Evolutionary conservation across 2,797 vertebrate genomes (phyloP), one percentile per base, ranked within the genome.

Genomic region (Tapera naevia): DNA sequence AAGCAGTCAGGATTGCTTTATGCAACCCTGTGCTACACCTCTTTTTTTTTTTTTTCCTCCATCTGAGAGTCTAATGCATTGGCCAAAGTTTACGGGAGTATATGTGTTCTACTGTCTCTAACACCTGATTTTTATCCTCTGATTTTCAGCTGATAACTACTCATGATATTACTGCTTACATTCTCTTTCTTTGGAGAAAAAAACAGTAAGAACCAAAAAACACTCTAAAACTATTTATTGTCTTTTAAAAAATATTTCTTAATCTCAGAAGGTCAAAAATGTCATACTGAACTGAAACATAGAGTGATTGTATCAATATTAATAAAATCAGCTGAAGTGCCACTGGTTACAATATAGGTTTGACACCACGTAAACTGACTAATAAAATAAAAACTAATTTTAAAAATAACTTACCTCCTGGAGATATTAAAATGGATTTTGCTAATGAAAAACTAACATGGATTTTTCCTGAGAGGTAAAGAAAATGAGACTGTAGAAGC

Each of bases 361-460:
- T 97, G 96, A 97, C 95, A 95, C 54, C 75, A 88, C 86, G 69
- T 67, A 97, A 96, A 65, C 62, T 95, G 78, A 93, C 82, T 96
- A 97, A 97, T 97, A 98, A 97, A 97, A 97, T 95, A 96, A 96
- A 96, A 97, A 89, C 89, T 96, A 95, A 96, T 97, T 97, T 97
- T 86, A 97, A 97, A 98, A 97, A 97, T 96, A 97, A 97, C 98
- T 97, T 98, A 94, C 96, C 96, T 96, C 97, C 97, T 95, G 95
- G 86, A 97, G 96, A 91, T 84, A 89, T 97, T 96, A 95, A 97
- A 97, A 97, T 97, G 82, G 80, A 95, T 97, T 97, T 97, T 91
- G 88, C 73, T 97, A 95, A 96, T 96, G 92, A 96, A 56, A 95
- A 89, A 32, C 32, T 58, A 91, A 50, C 58, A 64, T 56, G 16